Base-by-base conservation (phyloP, 2,888 invertebrate species). In the Nephrocerus scutellatus region DNA sequence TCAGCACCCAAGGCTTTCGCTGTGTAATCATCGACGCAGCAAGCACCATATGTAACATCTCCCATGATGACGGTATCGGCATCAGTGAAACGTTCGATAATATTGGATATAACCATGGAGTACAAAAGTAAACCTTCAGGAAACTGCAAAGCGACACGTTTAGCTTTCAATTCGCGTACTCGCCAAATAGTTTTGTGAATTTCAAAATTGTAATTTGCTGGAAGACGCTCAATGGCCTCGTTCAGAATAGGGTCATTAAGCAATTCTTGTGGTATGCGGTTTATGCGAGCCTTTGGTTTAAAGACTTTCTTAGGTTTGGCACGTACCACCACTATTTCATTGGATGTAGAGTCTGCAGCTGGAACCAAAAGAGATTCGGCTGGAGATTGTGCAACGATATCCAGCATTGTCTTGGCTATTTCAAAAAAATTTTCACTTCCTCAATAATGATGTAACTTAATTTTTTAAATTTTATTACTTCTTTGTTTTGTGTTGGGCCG, bases 1-100 rank as follows among this genome's bases (percentile, higher is more conserved):
- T 96, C 90, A 7, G 88, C 89, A 9, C 84, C 87, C 21, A 98
- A 73, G 1, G 92, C 88, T 54, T 79, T 76, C 0, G 97, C 96
- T 0, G 93, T 92, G 61, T 82, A 87, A 71, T 98, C 98, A 63
- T 99, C 98, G 9, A 98, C 83, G 66, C 98, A 98, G 64, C 98
- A 98, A 0, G 98, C 98, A 23, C 98, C 98, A 61, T 99, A 98
- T 0, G 98, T 97, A 12, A 98, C 96, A 70, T 98, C 98, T 6
- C 93, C 97, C 91, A 98, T 91, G 46, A 99, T 93, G 31, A 97
- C 78, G 1, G 87, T 84, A 54, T 96, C 93, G 3, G 89, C 90
- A 22, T 77, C 79, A 3, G 91, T 89, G 60, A 92, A 91, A 37
- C 77, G 75, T 66, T 90, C 84, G 52, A 96, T 82, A 47, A 98